These are phyloP conservation scores for Elaphurus davidianus DNA, from an alignment of 2,113 vertebrate species.

Conservation along the genomic window DNA sequence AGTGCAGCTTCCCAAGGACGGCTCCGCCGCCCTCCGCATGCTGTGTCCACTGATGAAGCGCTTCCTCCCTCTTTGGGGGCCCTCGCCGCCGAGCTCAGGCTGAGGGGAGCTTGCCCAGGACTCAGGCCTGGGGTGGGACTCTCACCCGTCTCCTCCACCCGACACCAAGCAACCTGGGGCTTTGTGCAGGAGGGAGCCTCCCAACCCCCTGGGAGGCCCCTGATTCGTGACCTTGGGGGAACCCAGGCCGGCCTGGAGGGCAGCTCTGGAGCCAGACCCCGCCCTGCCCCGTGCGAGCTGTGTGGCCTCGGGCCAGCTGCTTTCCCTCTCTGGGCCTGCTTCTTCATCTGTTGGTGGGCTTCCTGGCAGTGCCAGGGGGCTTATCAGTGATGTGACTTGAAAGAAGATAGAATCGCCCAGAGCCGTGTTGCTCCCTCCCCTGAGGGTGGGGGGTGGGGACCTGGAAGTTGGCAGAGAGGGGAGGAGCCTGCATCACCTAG, in stretches of 20 bases:
- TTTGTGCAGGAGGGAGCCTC: not conserved
- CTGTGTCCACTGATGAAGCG: accelerated
- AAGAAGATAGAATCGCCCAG: not conserved
- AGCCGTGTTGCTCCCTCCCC: not conserved
- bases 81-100: not conserved
- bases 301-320: accelerated
- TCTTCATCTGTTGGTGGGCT: not conserved
- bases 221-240: accelerated
- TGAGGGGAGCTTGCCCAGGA: not conserved
- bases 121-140: not conserved
- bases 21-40: accelerated
- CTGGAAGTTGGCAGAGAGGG: not conserved
- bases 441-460: accelerated
- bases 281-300: not conserved
- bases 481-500: not conserved
- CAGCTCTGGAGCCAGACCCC: not conserved
- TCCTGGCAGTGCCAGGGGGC: no score
- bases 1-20: accelerated
- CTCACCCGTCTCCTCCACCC: not conserved
- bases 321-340: not conserved
- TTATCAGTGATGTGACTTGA: not conserved
- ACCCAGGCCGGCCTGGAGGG: not conserved
- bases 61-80: no score
- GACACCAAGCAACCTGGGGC: not conserved
- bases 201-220: not conserved